Evolutionary conservation across 2,888 invertebrate genomes (phyloP).

Genomic region (Microctonus aethiopoides): DNA sequence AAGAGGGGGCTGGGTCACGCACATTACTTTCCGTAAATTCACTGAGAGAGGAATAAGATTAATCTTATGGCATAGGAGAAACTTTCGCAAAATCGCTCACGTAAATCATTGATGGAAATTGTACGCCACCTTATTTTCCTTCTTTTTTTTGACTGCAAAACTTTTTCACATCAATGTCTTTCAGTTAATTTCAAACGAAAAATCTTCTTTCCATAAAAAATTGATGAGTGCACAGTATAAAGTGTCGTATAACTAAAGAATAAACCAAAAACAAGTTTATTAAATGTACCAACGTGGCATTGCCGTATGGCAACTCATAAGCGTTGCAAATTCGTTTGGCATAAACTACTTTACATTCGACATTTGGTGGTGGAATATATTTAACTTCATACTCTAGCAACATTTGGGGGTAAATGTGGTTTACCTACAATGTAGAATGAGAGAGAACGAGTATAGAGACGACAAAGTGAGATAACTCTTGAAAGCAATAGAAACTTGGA

Average conservation of each 20-base stretch:
- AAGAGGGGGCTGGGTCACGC: too few relatives aligned
- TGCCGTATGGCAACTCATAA: conserved; percentile 43
- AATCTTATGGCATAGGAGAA: not conserved
- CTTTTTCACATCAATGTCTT: not conserved
- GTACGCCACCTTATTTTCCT: not conserved
- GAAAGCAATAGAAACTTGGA: conserved; percentile 27
- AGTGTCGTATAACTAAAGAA: not conserved
- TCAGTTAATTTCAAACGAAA: not conserved
- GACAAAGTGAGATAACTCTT: conserved; percentile 32
- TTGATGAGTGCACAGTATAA: not conserved
- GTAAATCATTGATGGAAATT: not conserved
- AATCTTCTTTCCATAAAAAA: too few relatives aligned
- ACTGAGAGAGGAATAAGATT: not conserved
- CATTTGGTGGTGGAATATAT: conserved; percentile 42
- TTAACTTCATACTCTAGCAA: conserved; percentile 20
- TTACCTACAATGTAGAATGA: not conserved
- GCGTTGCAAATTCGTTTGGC: conserved; percentile 50
- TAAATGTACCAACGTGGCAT: conserved; percentile 1
- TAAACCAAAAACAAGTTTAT: conserved; percentile 3
- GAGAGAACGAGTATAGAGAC: not conserved
- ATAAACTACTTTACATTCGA: conserved; percentile 48
- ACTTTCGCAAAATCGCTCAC: not conserved
- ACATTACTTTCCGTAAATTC: not conserved
- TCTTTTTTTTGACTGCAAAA: not conserved
- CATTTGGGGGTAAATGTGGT: conserved; percentile 31